Conservation (phyloP, 2,797 vertebrate species). For the Micropoecilia bifurca region DNA sequence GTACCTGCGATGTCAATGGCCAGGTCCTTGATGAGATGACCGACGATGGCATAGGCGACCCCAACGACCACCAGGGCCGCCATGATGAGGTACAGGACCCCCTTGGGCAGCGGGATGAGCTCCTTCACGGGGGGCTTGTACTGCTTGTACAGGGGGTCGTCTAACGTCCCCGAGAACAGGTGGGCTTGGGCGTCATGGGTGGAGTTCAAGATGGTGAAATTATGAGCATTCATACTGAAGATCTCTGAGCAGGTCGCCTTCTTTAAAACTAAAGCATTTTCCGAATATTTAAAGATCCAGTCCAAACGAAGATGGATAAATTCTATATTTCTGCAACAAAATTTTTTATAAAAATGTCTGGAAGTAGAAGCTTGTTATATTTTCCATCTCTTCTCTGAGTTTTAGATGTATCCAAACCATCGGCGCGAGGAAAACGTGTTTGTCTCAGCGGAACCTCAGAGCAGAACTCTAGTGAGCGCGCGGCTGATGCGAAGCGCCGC, state of each 20-base stretch:
- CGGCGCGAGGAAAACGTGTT: neutral
- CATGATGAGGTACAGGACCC: constrained; percentile 85
- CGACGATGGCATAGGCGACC: constrained; percentile 87
- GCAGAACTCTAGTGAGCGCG: constrained; percentile 14
- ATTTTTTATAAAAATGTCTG: neutral
- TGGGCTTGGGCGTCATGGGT: constrained; percentile 48
- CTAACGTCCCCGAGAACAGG: constrained; percentile 56
- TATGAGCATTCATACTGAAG: constrained; percentile 60
- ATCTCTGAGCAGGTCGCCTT: neutral
- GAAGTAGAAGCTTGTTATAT: neutral
- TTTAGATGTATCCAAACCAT: neutral
- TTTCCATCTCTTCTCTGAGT: constrained; percentile 2
- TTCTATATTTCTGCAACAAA: neutral
- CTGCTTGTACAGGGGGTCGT: constrained; percentile 80
- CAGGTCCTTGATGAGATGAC: constrained; percentile 88
- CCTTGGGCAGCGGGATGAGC: constrained; percentile 82
- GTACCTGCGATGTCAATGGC: constrained; percentile 86
- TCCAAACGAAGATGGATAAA: neutral
- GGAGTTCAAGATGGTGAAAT: constrained; percentile 65
- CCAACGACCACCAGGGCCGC: constrained; percentile 84
- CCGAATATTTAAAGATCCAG: neutral
- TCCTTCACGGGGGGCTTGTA: constrained; percentile 78
- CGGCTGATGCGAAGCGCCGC: constrained; percentile 43
- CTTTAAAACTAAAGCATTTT: constrained; percentile 2
- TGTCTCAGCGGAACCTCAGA: neutral